Evolutionary conservation across 1,140 invertebrate species (phyloP).

Genomic region (Bombus vancouverensis): DNA sequence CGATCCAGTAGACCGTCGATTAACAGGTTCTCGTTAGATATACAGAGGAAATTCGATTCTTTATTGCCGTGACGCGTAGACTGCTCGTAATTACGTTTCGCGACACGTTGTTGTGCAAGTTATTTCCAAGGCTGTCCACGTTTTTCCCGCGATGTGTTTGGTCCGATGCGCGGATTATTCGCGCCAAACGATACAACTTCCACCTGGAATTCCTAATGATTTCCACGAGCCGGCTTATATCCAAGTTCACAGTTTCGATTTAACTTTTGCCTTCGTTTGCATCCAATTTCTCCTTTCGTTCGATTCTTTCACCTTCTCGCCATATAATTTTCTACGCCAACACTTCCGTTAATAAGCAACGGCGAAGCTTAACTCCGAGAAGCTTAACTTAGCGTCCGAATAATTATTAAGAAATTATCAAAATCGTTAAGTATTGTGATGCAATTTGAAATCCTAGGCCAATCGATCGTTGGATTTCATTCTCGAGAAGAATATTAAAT

Average conservation of each 20-base stretch:
- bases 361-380: too few relatives aligned
- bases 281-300: not conserved
- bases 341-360: not conserved
- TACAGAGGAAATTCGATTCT: too few relatives aligned
- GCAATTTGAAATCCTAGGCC: too few relatives aligned
- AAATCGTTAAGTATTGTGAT: too few relatives aligned
- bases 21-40: too few relatives aligned
- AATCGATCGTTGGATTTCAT: too few relatives aligned
- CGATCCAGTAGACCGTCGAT: too few relatives aligned
- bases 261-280: not conserved
- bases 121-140: not conserved
- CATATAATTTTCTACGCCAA: not conserved
- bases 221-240: too few relatives aligned
- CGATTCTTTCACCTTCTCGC: not conserved
- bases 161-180: not conserved
- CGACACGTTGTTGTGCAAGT: not conserved
- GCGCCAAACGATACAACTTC: not conserved
- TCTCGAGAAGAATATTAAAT: too few relatives aligned
- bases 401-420: too few relatives aligned
- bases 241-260: not conserved
- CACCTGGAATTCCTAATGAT: not conserved
- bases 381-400: too few relatives aligned
- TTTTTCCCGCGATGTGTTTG: not conserved
- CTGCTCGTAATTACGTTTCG: conserved; percentile 1
- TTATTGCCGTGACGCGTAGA: too few relatives aligned